Evolutionary conservation across 2,797 vertebrate species (phyloP).

Genomic region (Ataeniobius toweri): DNA sequence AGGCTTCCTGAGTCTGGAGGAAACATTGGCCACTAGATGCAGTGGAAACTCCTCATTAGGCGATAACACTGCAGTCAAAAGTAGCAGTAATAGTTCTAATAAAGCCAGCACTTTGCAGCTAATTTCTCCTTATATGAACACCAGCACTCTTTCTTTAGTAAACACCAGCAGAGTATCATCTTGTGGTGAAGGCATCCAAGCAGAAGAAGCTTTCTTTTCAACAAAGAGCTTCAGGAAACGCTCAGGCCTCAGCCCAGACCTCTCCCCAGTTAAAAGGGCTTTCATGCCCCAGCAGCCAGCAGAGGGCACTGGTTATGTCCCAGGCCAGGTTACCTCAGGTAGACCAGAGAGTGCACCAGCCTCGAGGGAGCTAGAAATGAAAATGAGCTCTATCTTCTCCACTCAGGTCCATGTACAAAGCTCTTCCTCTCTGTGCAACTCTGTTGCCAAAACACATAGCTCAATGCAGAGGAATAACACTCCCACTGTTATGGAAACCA

Average conservation of each 20-base stretch:
- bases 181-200: slow-evolving; percentile 71
- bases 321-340: slow-evolving; percentile 71
- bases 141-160: slow-evolving; percentile 77
- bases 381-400: slow-evolving; percentile 69
- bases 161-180: slow-evolving; percentile 80
- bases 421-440: slow-evolving; percentile 78
- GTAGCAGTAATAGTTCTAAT: slow-evolving; percentile 74
- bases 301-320: slow-evolving; percentile 69
- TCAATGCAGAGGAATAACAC: slow-evolving; percentile 68
- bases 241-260: slow-evolving; percentile 83
- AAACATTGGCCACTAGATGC: slow-evolving; percentile 77
- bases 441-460: slow-evolving; percentile 75
- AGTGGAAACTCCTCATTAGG: slow-evolving; percentile 69
- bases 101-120: slow-evolving; percentile 79
- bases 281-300: slow-evolving; percentile 83
- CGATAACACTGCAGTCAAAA: slow-evolving; percentile 70
- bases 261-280: slow-evolving; percentile 89
- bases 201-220: slow-evolving; percentile 82
- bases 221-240: slow-evolving; percentile 91
- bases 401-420: slow-evolving; percentile 71
- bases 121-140: slow-evolving; percentile 77
- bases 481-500: slow-evolving; percentile 82
- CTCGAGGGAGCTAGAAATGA: slow-evolving; percentile 78
- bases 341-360: slow-evolving; percentile 83
- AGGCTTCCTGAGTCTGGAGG: slow-evolving; percentile 77